Evolutionary conservation across 2,797 vertebrate species (phyloP).

Genomic region (Tiaroga cobitis): DNA sequence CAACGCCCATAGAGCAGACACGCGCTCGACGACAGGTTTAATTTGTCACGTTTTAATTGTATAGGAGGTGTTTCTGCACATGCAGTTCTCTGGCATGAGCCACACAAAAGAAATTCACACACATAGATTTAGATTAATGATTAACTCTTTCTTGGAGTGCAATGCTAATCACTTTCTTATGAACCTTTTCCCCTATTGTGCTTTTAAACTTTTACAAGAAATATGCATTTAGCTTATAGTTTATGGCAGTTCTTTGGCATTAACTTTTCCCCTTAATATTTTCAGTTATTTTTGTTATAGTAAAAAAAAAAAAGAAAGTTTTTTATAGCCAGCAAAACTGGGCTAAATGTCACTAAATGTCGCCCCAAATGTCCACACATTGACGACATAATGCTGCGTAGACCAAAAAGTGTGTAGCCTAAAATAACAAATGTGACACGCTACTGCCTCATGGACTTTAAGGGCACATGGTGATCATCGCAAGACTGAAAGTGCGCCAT

Average conservation of each 20-base stretch:
- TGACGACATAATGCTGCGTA: neutral
- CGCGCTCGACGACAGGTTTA: slow-evolving; percentile 28
- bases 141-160: neutral
- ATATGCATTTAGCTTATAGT: neutral
- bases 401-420: neutral
- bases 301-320: no score
- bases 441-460: neutral
- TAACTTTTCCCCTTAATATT: neutral
- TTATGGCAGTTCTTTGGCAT: neutral
- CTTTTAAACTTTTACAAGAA: neutral
- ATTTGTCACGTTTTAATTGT: slow-evolving; percentile 2
- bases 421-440: neutral
- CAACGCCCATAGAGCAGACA: slow-evolving; percentile 44
- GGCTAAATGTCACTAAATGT: neutral
- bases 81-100: neutral
- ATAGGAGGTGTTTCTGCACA: slow-evolving; percentile 24
- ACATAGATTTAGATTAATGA: slow-evolving; percentile 11
- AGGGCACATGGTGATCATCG: neutral
- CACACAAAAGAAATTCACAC: neutral
- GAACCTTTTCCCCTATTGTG: neutral
- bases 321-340: no score
- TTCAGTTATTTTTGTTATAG: neutral
- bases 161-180: neutral
- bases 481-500: neutral
- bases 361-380: neutral